Conservation (phyloP, 2,113 vertebrate genomes). For the Chaetodon auriga region DNA sequence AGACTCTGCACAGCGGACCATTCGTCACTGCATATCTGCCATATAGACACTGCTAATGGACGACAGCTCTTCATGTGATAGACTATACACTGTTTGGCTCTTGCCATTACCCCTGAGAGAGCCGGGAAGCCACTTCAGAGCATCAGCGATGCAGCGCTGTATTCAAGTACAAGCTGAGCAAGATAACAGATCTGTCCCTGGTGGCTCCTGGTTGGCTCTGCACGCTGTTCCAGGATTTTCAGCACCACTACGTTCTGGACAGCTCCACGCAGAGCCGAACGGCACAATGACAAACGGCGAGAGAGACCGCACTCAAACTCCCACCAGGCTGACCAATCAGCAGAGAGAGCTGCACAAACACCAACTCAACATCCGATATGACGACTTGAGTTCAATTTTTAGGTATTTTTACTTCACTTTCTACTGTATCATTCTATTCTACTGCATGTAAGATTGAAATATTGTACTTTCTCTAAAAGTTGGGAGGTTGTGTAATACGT, state of each 20-base stretch:
- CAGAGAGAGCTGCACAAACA: neutral
- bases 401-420: neutral
- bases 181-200: conserved; percentile 61
- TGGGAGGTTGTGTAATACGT: too few species aligned
- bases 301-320: neutral
- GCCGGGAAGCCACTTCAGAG: conserved; percentile 55
- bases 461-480: too few species aligned
- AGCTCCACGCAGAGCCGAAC: conserved; percentile 52
- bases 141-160: conserved; percentile 19
- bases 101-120: conserved; percentile 30
- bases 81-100: conserved; percentile 18
- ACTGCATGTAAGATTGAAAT: neutral
- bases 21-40: neutral
- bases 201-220: conserved; percentile 46
- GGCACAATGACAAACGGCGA: conserved; percentile 36
- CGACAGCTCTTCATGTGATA: conserved; percentile 42
- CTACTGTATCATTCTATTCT: neutral
- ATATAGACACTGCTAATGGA: conserved; percentile 5
- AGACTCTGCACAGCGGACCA: neutral
- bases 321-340: neutral
- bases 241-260: conserved; percentile 65
- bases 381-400: neutral
- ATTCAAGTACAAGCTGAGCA: conserved; percentile 24
- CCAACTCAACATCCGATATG: conserved; percentile 8
- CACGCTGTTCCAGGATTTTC: conserved; percentile 43